Evolutionary conservation across 2,888 invertebrate genomes (phyloP), one percentile per base, ranked within the genome.

Genomic region (Encarsia formosa): DNA sequence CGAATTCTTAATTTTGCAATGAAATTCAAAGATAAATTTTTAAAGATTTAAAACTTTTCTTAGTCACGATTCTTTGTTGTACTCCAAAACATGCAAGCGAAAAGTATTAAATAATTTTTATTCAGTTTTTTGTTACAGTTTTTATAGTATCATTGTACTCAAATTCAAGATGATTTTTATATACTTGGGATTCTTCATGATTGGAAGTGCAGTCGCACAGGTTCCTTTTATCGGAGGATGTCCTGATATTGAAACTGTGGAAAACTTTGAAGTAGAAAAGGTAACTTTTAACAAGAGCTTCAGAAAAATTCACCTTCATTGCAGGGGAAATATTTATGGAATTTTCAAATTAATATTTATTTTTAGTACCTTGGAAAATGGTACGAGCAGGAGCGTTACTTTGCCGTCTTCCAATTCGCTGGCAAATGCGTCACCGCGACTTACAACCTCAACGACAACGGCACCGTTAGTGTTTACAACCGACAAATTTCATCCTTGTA

Each of bases 341-440:
- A n/a, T n/a, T n/a, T n/a, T n/a, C n/a, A n/a, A n/a, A n/a, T n/a
- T n/a, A n/a, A n/a, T n/a, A n/a, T 52, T 52, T 37, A 22, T 49
- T 75, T 77, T 44, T 76, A 87, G 87, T 87, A 86, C 64, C 67
- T 84, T 66, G 89, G 90, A 34, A 81, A 81, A 63, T 90, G 89
- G 89, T 89, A 84, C 66, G 89, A 90, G 70, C 79, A 81, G 16
- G 83, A 86, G 62, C 82, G 85, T 63, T 90, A 88, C 71, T 87
- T 87, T 64, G 83, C 85, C 37, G 64, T 86, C n/a, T 86, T 87
- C 68, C 84, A 89, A 70, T 71, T 85, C 8, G 86, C 84, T 4
- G 86, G 86, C 24, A 85, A 83, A 65, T 90, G 89, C 67, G 82
- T 87, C 45, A 83, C 83, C 3, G 86, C 88, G 0, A 79, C 80